Evolutionary conservation across 1,140 invertebrate species (phyloP), one percentile per base, ranked within the genome.

Genomic region (Andrena cerasifolii): DNA sequence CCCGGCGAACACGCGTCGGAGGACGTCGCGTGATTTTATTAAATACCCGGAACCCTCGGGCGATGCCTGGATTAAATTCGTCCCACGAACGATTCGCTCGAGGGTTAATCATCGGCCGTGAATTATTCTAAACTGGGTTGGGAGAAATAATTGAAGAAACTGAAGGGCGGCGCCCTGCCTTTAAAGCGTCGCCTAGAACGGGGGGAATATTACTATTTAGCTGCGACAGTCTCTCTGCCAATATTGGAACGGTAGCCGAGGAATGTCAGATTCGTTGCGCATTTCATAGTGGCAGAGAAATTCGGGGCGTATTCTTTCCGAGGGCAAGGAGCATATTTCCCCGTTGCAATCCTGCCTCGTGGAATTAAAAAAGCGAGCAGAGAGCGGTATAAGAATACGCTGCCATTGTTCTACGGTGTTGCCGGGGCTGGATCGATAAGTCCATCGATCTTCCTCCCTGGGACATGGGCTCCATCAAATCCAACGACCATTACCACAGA

Each of bases 11-110:
- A 31, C 51, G 36, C 26, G 54, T 14, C 40, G 47, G 58, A 14
- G 36, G 56, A 59, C 26, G 40, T 31, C 24, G 4, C 47, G 12
- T 36, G 10, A 71, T 83, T 79, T 82, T 82, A 82, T 79, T 49
- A 40, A 83, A 74, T 58, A 33, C 56, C 47, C 24, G 36, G n/a
- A 28, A 6, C 18, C 40, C n/a, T 21, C 16, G 40, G 43, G 28
- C 47, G 49, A 56, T 21, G 49, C 28, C 12, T 14, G 16, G 36
- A 54, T 62, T 59, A n/a, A 74, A 82, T 74, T 70, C 40, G 28
- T 12, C 16, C n/a, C 21, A n/a, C 51, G 16, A 24, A 49, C 26
- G 28, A 68, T 47, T 26, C 36, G 40, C 56, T 56, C 14, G 26
- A 2, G 26, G 18, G 61, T 18, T 36, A 63, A 67, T 53, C n/a